Evolutionary conservation across 2,113 vertebrate genomes (phyloP).

Genomic region (Ascaphus truei): DNA sequence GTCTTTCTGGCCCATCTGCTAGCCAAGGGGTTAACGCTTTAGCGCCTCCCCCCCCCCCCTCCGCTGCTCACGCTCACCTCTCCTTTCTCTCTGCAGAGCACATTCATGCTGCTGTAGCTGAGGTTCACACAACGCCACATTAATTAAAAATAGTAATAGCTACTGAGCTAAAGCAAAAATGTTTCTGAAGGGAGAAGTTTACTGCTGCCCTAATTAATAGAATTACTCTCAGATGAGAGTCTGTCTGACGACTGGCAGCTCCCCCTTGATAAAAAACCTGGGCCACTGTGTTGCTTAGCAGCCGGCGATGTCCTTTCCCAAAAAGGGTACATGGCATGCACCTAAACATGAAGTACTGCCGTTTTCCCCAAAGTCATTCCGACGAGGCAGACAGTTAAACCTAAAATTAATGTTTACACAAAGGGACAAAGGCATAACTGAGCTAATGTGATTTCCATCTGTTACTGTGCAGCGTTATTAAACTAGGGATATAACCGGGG

Average conservation of each 20-base stretch:
- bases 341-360: slow-evolving; percentile 4
- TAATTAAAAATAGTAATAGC: slow-evolving; percentile 60
- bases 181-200: slow-evolving; percentile 34
- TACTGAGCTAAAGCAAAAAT: slow-evolving; percentile 42
- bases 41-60: too few relatives aligned
- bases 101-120: slow-evolving; percentile 41
- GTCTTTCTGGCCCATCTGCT: too few relatives aligned
- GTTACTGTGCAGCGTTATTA: slow-evolving; percentile 47
- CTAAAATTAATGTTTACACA: slow-evolving; percentile 54
- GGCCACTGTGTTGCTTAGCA: slow-evolving; percentile 57
- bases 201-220: slow-evolving; percentile 51
- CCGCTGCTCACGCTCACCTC: not conserved
- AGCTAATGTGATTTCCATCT: slow-evolving; percentile 58
- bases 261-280: slow-evolving; percentile 43
- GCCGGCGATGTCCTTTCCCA: slow-evolving; percentile 44
- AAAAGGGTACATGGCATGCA: slow-evolving; percentile 38
- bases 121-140: slow-evolving; percentile 48
- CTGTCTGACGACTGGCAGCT: slow-evolving; percentile 45
- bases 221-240: slow-evolving; percentile 52
- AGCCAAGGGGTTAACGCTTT: not conserved
- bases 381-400: slow-evolving; percentile 41
- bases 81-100: slow-evolving; percentile 25
- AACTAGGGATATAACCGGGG: not conserved
- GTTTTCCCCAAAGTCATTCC: slow-evolving; percentile 4
- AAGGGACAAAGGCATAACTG: slow-evolving; percentile 48